These are phyloP conservation scores for Nemotelus pantherinus DNA, from an alignment of 2,888 invertebrate species.

Conservation along the genomic window DNA sequence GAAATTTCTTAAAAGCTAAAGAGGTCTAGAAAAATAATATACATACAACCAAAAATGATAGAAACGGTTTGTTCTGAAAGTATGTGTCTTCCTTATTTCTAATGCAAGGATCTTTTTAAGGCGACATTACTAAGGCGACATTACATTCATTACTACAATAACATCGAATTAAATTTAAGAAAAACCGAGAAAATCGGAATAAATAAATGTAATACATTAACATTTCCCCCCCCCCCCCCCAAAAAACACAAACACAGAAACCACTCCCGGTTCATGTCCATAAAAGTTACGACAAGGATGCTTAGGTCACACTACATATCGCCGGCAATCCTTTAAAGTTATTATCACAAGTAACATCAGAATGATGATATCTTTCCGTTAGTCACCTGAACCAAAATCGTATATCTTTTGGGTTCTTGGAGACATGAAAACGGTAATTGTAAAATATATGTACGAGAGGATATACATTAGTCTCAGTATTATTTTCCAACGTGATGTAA, in stretches of 20 bases:
- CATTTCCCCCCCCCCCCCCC: not conserved
- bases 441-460: not conserved
- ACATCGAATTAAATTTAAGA: too few species aligned
- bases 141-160: too few species aligned
- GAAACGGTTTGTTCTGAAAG: too few species aligned
- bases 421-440: not conserved
- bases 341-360: slow-evolving; percentile 22
- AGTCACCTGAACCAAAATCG: slow-evolving; percentile 26
- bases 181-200: too few species aligned
- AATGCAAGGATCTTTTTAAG: too few species aligned
- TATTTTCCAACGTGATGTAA: too few species aligned
- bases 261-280: not conserved
- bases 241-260: not conserved
- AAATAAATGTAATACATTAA: slow-evolving; percentile 10
- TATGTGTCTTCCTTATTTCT: too few species aligned
- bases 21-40: too few species aligned
- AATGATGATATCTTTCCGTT: slow-evolving; percentile 13
- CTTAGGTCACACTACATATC: not conserved
- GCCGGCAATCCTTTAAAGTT: not conserved
- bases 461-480: not conserved
- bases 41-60: too few species aligned
- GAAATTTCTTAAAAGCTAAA: too few species aligned
- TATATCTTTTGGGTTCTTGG: slow-evolving; percentile 15
- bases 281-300: not conserved
- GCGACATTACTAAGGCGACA: too few species aligned